Conservation (phyloP, 2,797 vertebrate species). For the Morelia viridis region DNA sequence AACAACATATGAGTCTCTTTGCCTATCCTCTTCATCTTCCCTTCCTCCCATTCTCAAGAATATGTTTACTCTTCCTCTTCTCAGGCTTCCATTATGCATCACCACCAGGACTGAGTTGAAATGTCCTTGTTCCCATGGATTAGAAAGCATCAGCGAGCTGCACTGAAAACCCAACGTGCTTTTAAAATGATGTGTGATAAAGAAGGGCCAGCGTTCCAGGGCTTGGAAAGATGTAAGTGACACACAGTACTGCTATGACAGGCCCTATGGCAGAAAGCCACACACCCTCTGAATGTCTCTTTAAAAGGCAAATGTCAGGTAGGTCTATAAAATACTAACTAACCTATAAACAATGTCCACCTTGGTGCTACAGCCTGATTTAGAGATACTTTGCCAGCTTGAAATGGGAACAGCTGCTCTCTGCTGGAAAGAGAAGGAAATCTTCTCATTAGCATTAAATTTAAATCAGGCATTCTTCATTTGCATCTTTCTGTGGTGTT, state of each 20-base stretch:
- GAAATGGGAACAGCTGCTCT: conserved; percentile 70
- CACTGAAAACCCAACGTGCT: conserved; percentile 45
- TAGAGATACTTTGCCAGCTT: conserved; percentile 52
- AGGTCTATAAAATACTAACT: conserved; percentile 50
- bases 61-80: neutral
- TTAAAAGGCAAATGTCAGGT: conserved; percentile 62
- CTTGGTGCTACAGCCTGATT: conserved; percentile 57
- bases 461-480: conserved; percentile 69
- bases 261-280: conserved; percentile 31
- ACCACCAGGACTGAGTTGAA: neutral
- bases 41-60: fast-evolving
- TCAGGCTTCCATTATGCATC: neutral
- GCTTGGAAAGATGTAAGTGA: conserved; percentile 33
- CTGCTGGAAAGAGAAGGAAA: conserved; percentile 72
- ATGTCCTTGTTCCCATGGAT: neutral
- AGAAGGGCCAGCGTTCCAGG: conserved; percentile 19
- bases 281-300: conserved; percentile 24
- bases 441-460: conserved; percentile 73
- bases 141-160: conserved; percentile 38
- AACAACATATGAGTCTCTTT: fast-evolving
- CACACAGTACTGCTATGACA: neutral
- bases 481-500: conserved; percentile 53
- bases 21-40: fast-evolving
- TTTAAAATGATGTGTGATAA: conserved; percentile 40
- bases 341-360: conserved; percentile 56